A percentile compares a stretch with the other conserved stretches of the same genome.
phyloP scores from a whole-genome alignment of 2,113 vertebrate species.

The Ifrita kowaldi region DNA sequence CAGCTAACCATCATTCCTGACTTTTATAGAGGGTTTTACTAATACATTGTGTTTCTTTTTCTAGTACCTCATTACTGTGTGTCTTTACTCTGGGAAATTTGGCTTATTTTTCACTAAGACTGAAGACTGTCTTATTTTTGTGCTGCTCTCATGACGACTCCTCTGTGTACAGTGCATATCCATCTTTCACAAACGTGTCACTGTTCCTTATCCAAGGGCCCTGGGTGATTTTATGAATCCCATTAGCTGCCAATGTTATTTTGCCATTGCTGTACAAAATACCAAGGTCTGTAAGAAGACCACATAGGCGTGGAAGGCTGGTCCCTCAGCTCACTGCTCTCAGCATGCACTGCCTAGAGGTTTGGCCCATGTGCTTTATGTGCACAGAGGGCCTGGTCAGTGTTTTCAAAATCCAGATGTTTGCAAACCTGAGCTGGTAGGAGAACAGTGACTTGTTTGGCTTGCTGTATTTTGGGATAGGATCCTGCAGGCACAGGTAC shows the following conservation, averaged over 20 bases:
- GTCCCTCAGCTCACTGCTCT: neutral
- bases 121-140: neutral
- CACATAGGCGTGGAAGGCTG: fast-evolving
- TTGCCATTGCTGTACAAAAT: neutral
- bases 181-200: neutral
- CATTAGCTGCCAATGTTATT: neutral
- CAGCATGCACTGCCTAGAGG: neutral
- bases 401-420: neutral
- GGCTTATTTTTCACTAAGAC: neutral
- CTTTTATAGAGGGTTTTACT: neutral
- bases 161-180: neutral
- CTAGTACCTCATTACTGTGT: neutral
- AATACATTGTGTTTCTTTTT: neutral
- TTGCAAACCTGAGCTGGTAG: neutral
- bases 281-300: neutral
- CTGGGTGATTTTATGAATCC: neutral
- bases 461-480: neutral
- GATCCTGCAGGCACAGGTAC: neutral
- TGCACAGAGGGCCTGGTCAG: neutral
- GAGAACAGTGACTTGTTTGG: neutral
- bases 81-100: neutral
- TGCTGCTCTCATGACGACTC: neutral
- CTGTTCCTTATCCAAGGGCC: neutral
- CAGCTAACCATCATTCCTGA: neutral
- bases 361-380: neutral